Base-by-base conservation (phyloP, 2,888 invertebrate species). In the Brachyptera risi region DNA sequence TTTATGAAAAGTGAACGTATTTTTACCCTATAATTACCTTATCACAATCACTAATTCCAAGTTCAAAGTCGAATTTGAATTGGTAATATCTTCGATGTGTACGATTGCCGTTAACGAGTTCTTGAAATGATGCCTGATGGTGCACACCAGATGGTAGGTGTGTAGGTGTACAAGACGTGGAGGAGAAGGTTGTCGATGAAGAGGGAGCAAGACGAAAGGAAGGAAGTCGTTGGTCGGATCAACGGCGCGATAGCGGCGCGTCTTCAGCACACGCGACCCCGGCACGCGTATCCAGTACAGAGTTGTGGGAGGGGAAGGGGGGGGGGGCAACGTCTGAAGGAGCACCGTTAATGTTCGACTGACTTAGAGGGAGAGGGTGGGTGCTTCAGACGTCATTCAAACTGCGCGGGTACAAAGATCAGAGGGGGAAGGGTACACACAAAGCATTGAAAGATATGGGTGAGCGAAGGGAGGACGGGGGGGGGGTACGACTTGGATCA, bases 21-120 rank as follows among this genome's bases (percentile, higher is more conserved):
- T 15, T 51, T n/a, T 54, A 54, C 31, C 21, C 9, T 54, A 35
- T 54, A 54, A 54, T 54, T 54, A 54, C 23, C 54, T 35, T 54
- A 37, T 23, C 35, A 37, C 15, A 37, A 54, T 47, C 54, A 17
- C 23, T 19, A 21, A 17, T 19, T 37, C 35, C 54, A 54, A 54
- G 54, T 54, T 54, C 54, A 54, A 54, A 54, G 54, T 54, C 35
- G 35, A 35, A 44, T 44, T 44, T 44, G 44, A 15, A 17, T 44
- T 44, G n/a, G 44, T 44, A 44, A 44, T 44, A 21, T 7, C 31
- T 31, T 31, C n/a, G n/a, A n/a, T n/a, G n/a, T n/a, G n/a, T n/a
- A n/a, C n/a, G 31, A 31, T 31, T 31, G 7, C 31, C 31, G 31
- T 31, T 31, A 31, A 31, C 31, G 11, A 31, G n/a, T n/a, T n/a